Percentiles rank a stretch among this genome's conserved stretches.
Conservation (phyloP, 2,113 vertebrate species). For the Empidonax alnorum region DNA sequence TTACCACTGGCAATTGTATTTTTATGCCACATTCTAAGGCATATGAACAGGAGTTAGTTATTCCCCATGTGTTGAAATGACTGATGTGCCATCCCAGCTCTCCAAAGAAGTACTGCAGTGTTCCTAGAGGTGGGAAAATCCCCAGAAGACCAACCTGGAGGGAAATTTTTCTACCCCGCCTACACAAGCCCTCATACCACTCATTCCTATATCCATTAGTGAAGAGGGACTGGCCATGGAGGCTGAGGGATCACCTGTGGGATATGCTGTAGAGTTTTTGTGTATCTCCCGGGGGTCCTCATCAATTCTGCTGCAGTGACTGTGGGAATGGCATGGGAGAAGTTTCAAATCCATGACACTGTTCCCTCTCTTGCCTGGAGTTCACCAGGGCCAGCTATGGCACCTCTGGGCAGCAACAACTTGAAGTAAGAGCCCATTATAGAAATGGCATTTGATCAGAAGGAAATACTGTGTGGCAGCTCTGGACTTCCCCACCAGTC, state of each 20-base stretch:
- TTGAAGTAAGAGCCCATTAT: not conserved
- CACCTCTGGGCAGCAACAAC: accelerated
- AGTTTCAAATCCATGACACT: not conserved
- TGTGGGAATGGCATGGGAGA: not conserved
- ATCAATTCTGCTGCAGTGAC: not conserved
- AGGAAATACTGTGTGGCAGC: not conserved
- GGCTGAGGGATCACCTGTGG: not conserved
- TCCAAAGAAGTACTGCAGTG: not conserved
- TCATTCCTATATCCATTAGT: not conserved
- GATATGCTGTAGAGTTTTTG: not conserved
- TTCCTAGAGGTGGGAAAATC: not conserved
- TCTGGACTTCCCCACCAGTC: not conserved
- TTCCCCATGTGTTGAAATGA: not conserved
- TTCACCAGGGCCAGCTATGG: not conserved
- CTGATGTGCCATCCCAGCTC: not conserved
- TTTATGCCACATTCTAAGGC: not conserved
- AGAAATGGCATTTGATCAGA: not conserved
- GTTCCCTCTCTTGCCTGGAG: not conserved
- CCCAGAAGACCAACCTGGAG: not conserved
- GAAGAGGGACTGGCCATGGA: not conserved
- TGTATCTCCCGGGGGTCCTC: not conserved
- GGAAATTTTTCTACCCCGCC: not conserved
- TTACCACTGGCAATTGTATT: not conserved
- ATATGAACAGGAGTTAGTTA: not conserved
- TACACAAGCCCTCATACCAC: accelerated